Percentiles rank a stretch among this genome's conserved stretches.
Conservation (phyloP, 2,888 invertebrate species). For the Drosophila glabriapex region DNA sequence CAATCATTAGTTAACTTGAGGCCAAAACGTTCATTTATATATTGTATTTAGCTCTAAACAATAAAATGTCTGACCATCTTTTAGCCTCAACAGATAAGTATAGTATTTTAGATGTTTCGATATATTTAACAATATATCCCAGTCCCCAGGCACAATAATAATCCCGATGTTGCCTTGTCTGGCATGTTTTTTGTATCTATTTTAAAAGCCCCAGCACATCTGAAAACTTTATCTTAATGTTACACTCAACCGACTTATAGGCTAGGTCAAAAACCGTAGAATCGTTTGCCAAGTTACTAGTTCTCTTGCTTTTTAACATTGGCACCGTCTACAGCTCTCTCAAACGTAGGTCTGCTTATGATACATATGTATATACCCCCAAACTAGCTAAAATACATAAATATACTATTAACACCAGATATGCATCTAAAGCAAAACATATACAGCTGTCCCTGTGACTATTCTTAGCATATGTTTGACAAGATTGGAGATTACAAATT, state of each 20-base stretch:
- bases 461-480: slow-evolving; percentile 33
- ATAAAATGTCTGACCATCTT: slow-evolving; percentile 39
- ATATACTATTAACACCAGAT: slow-evolving; percentile 15
- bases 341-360: slow-evolving; percentile 44
- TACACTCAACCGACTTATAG: slow-evolving; percentile 8
- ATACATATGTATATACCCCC: slow-evolving; percentile 20
- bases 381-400: slow-evolving; percentile 46
- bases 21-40: not conserved
- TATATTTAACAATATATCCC: slow-evolving; percentile 30
- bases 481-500: not conserved
- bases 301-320: slow-evolving; percentile 18
- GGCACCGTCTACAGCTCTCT: slow-evolving; percentile 49
- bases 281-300: slow-evolving; percentile 15
- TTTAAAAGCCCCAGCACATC: slow-evolving; percentile 30
- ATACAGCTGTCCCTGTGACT: slow-evolving; percentile 8
- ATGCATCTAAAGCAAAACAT: slow-evolving; percentile 23
- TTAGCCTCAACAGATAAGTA: slow-evolving; percentile 68
- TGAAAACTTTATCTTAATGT: not conserved
- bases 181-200: slow-evolving; percentile 36
- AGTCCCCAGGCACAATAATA: slow-evolving; percentile 31
- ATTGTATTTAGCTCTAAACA: slow-evolving; percentile 11
- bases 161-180: slow-evolving; percentile 21
- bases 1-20: slow-evolving; percentile 15
- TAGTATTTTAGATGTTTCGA: slow-evolving; percentile 50
- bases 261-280: slow-evolving; percentile 21